These are phyloP conservation scores for Thymelicus acteon DNA, from an alignment of 2,888 invertebrate species.

Conservation along the genomic window DNA sequence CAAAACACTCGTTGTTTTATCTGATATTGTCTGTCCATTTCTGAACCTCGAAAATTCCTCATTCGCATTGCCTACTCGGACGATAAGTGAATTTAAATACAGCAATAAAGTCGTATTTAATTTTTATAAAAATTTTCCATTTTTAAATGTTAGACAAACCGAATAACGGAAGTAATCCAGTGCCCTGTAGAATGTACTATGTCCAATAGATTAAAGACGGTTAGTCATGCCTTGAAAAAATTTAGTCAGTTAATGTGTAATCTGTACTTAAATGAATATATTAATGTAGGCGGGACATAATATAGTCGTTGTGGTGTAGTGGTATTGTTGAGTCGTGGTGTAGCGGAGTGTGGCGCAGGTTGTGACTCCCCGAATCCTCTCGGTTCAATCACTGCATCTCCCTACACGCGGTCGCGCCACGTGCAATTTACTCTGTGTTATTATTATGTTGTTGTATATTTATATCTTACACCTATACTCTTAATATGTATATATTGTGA, in stretches of 20 bases:
- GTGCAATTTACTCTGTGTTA: slow-evolving; percentile 85
- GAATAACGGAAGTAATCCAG: slow-evolving; percentile 80
- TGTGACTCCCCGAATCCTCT: slow-evolving; percentile 80
- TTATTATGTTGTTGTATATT: slow-evolving; percentile 84
- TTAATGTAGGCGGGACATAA: slow-evolving; percentile 67
- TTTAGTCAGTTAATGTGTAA: slow-evolving; percentile 80
- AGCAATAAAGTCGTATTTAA: slow-evolving; percentile 77
- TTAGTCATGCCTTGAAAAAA: slow-evolving; percentile 82
- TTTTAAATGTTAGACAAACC: slow-evolving; percentile 72
- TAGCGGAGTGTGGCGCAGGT: slow-evolving; percentile 53
- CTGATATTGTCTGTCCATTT: slow-evolving; percentile 75
- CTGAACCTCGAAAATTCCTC: slow-evolving; percentile 63
- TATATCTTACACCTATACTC: slow-evolving; percentile 80
- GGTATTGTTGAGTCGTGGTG: slow-evolving; percentile 51
- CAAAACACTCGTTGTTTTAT: slow-evolving; percentile 61
- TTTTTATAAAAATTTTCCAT: slow-evolving; percentile 77
- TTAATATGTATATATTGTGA: slow-evolving; percentile 83
- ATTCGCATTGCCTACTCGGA: slow-evolving; percentile 66
- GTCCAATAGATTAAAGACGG: slow-evolving; percentile 80
- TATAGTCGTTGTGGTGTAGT: slow-evolving; percentile 69
- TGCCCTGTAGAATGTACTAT: slow-evolving; percentile 81
- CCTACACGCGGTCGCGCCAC: slow-evolving; percentile 79
- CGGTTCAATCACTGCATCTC: slow-evolving; percentile 81
- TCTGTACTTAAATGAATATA: slow-evolving; percentile 80
- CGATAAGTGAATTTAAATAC: slow-evolving; percentile 74